Base-by-base conservation (phyloP, 2,888 invertebrate species). In the Drosophila ustulata region DNA sequence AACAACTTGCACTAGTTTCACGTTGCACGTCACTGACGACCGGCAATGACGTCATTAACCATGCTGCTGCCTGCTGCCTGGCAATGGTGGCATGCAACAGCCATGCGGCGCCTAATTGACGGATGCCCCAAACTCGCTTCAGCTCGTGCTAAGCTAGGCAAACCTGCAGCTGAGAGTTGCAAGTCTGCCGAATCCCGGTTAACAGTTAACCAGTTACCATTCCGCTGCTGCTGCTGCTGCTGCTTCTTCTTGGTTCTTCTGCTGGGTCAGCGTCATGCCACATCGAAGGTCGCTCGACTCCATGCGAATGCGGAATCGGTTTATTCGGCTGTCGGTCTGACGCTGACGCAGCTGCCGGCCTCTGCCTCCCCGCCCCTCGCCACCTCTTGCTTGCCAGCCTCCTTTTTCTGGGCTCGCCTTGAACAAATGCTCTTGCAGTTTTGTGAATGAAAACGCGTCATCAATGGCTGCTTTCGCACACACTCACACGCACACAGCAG, bases 381-480 rank as follows among this genome's bases (percentile, higher is more conserved):
- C 25, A 2, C n/a, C 25, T 25, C 26, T 11, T 7, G 4, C 4
- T 4, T 37, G 37, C 37, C 37, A n/a, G n/a, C 5, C 39, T 41
- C 30, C 49, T 5, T 34, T n/a, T 7, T 26, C 32, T 18, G 41
- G 58, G 53, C 25, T 56, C 34, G 71, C 83, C 81, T 83, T 88
- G 87, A 73, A 71, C 61, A 67, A 51, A 49, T 67, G 65, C 75
- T 62, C 41, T 58, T 66, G 65, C 67, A 69, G 69, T 81, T 89
- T 88, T 85, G 77, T 85, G 87, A 85, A 85, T 85, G 89, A 89
- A 37, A n/a, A 30, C 64, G 71, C 84, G 84, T 81, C 81, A 81
- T 81, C 81, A 77, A 86, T 86, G 68, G 64, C 46, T 47, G 49
- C 13, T 7, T 23, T 39, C 30, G 32, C 18, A 7, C 39, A 7